These are phyloP conservation scores for Holothuria leucospilota DNA, from an alignment of 53 echinoderm and acorn worm species.

Conservation along the genomic window DNA sequence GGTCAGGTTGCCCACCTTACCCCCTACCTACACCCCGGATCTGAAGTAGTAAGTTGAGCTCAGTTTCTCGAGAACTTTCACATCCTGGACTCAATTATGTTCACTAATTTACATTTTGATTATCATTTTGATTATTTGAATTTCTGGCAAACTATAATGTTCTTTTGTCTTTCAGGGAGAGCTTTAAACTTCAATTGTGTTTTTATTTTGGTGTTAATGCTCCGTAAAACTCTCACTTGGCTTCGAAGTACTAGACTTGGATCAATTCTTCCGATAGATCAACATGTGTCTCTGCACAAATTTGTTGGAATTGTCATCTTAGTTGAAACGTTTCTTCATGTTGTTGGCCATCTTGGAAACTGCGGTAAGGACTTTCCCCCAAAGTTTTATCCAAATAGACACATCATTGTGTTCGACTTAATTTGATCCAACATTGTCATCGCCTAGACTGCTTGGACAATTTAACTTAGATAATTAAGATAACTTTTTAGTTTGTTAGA, in stretches of 20 bases:
- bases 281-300: slow-evolving; percentile 90
- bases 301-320: slow-evolving; percentile 79
- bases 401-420: too few relatives aligned
- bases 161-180: slow-evolving; percentile 63
- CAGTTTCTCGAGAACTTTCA: too few relatives aligned
- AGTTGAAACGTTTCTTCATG: slow-evolving; percentile 68
- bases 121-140: background rate
- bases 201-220: slow-evolving; percentile 80
- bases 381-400: too few relatives aligned
- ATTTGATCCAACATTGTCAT: too few relatives aligned
- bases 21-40: too few relatives aligned
- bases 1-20: too few relatives aligned
- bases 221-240: slow-evolving; percentile 85
- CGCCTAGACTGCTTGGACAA: too few relatives aligned
- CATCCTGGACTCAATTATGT: too few relatives aligned
- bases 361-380: slow-evolving; percentile 46
- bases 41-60: too few relatives aligned
- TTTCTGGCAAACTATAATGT: background rate
- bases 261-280: slow-evolving; percentile 79
- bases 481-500: too few relatives aligned
- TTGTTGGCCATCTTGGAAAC: slow-evolving; percentile 68
- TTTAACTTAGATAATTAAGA: too few relatives aligned
- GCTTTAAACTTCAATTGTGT: slow-evolving; percentile 88
- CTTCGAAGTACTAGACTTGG: slow-evolving; percentile 77
- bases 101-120: background rate